phyloP scores from a whole-genome alignment of 2,888 invertebrate genomes.

The Melolontha melolontha region DNA sequence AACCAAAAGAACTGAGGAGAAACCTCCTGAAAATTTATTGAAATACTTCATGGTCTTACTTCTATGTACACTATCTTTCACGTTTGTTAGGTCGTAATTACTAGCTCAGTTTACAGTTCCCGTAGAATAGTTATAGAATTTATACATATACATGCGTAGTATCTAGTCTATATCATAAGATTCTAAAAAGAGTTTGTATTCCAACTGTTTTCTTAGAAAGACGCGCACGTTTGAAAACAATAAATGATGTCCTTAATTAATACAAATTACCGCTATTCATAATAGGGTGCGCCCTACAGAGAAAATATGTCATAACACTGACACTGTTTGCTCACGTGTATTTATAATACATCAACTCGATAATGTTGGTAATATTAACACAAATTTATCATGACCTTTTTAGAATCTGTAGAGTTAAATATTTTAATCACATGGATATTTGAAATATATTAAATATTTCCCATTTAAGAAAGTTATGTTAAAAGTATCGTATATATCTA shows the following conservation, averaged over 20 bases:
- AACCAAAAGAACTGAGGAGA: constrained; percentile 1
- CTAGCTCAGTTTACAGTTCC: background rate
- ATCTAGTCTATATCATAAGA: no score
- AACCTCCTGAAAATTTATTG: constrained; percentile 19
- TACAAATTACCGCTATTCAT: constrained; percentile 43
- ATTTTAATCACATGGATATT: no score
- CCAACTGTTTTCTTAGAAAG: background rate
- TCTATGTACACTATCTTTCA: background rate
- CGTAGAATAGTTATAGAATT: background rate
- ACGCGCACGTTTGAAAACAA: constrained; percentile 20
- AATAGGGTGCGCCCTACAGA: constrained; percentile 40
- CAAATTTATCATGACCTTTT: no score
- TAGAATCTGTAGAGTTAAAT: no score
- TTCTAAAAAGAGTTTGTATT: no score
- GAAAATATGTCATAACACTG: constrained; percentile 31
- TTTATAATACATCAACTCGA: no score
- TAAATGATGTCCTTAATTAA: constrained; percentile 42
- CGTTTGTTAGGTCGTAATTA: background rate
- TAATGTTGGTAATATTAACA: no score
- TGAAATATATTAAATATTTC: no score
- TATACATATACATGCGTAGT: background rate
- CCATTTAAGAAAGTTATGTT: no score
- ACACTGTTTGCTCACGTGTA: constrained; percentile 11
- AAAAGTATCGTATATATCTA: no score
- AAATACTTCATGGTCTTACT: background rate